A percentile compares a stretch with the other conserved stretches of the same genome.
Evolutionary conservation across 2,797 vertebrate genomes (phyloP).

Genomic region (Peromyscus nudipes): DNA sequence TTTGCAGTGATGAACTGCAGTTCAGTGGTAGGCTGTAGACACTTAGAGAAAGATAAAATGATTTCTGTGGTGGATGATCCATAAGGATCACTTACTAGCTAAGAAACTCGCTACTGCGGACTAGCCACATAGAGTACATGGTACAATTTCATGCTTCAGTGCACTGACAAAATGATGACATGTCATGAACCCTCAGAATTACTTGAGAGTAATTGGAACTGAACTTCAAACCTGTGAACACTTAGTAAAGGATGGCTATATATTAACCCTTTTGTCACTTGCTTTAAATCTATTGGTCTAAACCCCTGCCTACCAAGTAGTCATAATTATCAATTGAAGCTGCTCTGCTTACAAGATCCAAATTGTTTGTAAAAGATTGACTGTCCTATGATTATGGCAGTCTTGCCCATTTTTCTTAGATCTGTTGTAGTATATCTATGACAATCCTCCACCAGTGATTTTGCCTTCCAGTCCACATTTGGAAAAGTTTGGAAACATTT

Average conservation of each 20-base stretch:
- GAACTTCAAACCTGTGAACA: conserved; percentile 56
- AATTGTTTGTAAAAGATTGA: not conserved
- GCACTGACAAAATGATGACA: conserved; percentile 68
- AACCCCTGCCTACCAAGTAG: not conserved
- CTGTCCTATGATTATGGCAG: not conserved
- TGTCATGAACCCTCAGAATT: conserved; percentile 65
- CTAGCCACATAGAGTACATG: not conserved
- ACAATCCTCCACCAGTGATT: not conserved
- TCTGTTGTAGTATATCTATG: not conserved
- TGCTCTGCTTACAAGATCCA: not conserved
- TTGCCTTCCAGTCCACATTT: not conserved
- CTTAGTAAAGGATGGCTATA: conserved; percentile 50
- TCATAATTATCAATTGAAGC: conserved; percentile 5
- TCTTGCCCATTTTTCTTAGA: not conserved
- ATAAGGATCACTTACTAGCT: conserved; percentile 37
- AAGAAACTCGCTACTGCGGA: conserved; percentile 35
- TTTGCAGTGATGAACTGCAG: conserved; percentile 38
- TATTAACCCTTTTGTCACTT: conserved; percentile 59
- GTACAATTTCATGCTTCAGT: conserved; percentile 68
- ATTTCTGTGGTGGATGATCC: not conserved
- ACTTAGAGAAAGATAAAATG: conserved; percentile 31
- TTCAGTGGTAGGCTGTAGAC: not conserved
- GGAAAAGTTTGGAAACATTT: not conserved
- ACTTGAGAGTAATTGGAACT: conserved; percentile 67
- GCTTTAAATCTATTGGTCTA: conserved; percentile 32